Evolutionary conservation across 1,140 invertebrate species (phyloP), one percentile per base, ranked within the genome.

Genomic region (Solenopsis fugax): DNA sequence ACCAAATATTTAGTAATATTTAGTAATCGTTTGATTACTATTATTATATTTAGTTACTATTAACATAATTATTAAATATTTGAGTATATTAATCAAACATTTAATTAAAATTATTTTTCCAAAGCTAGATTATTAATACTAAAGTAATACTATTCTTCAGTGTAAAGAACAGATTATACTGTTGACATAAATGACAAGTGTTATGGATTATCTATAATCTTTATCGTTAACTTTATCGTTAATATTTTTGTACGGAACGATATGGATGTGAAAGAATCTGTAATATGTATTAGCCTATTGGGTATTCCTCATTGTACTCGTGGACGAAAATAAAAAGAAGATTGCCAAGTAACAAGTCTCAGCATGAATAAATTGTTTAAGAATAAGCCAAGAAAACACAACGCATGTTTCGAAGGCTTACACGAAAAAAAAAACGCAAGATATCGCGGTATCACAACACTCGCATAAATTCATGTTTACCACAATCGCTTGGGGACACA

Each of bases 381-480:
- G 16, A 37, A 72, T 60, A 60, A 16, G 16, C 9, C 24, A 34
- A 18, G 12, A 37, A 82, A 82, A 73, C 7, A 24, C 13, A 24
- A 60, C 18, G 10, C 9, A 34, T 45, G 16, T 73, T 72, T 34
- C 18, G 3, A 60, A 60, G 58, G 13, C 13, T 73, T 48, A 48
- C 18, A 37, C 21, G 48, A 37, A 60, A 75, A 29, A 75, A 37
- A 41, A 48, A 72, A 10, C 13, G 29, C 41, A 4, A 67, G 62
- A 73, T 72, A 58, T 1, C 18, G 9, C 18, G 12, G 24, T 82
- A 72, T 82, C 67, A n/a, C 13, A 73, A 34, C 18, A 16, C 21
- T 82, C 29, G 69, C 80, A 75, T 75, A 84, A 73, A 84, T 84
- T 10, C 24, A 82, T 72, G 54, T 60, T 73, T 50, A 24, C 24